Conservation (phyloP, 2,888 invertebrate genomes). For the Zygogramma bicolorata region DNA sequence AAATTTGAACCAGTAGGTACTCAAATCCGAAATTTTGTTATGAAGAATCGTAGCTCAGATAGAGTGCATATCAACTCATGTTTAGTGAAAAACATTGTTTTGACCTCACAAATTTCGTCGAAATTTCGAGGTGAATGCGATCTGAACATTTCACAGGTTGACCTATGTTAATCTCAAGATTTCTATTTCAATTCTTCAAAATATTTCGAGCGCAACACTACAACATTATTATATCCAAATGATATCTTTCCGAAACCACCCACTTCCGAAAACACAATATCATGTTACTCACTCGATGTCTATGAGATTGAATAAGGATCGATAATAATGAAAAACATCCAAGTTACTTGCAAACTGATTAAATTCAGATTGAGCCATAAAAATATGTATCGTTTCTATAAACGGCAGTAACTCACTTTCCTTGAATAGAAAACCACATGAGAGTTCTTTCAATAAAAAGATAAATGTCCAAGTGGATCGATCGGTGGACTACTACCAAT, state of each 20-base stretch:
- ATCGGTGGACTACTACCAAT: constrained; percentile 33
- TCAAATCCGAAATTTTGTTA: no score
- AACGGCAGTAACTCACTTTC: constrained; percentile 37
- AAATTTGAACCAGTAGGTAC: no score
- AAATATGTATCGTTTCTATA: constrained; percentile 40
- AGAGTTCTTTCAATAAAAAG: constrained; percentile 28
- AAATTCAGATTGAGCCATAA: constrained; percentile 37
- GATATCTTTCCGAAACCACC: neutral
- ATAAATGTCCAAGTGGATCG: constrained; percentile 33
- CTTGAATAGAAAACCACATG: constrained; percentile 35
- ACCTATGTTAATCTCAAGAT: no score
- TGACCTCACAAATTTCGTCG: no score
- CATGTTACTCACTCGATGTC: no score
- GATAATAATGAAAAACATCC: constrained; percentile 21
- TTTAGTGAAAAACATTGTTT: no score
- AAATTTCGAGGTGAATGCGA: no score
- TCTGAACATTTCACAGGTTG: no score
- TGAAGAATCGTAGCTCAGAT: no score
- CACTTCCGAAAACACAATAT: neutral
- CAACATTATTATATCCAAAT: neutral
- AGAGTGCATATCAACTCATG: no score
- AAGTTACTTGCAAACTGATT: constrained; percentile 28
- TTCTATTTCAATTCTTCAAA: neutral
- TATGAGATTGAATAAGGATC: constrained; percentile 13
- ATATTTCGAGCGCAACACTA: neutral